Base-by-base conservation (phyloP, 92 coral and sea anemone species). In the Epizoanthus scotinus region DNA sequence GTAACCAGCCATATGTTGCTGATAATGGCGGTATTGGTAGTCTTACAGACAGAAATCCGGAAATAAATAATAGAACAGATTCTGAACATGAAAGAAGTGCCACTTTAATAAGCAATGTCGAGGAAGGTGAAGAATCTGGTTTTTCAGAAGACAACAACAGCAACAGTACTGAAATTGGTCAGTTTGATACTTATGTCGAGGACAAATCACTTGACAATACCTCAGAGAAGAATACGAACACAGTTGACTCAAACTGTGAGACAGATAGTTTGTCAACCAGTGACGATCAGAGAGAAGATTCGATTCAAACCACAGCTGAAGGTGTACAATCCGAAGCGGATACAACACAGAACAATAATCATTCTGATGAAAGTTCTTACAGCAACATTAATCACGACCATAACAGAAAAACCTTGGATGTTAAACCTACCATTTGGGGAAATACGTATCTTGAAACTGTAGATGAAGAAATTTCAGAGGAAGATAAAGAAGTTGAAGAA, bases 401-500 rank as follows among this genome's bases (percentile, higher is more conserved):
- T 1, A 29, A 20, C 69, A 63, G 19, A 63, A 29, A 63, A 8
- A 20, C 4, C 69, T 28, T 7, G 6, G 40, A 29, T 8, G 9
- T 47, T 47, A 47, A 47, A 15, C 52, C 52, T 47, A 15, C 15
- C 14, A 47, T 47, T 47, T 47, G 52, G 15, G 52, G 9, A 9
- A 13, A 47, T 9, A 47, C 15, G 40, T 34, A 34, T 27, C 70
- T 64, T 55, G 17, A 53, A 40, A 75, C 55, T 13, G 29, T 47
- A 14, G 64, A 67, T 56, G 71, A 59, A 64, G 57, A 73, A 15
- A 19, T 44, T 40, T 67, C 55, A 25, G 53, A 62, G 8, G 18
- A 26, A 60, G 36, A 52, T 28, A 73, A 67, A 58, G 79, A 68
- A 40, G 65, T 56, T 17, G 66, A 56, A 54, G 55, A 70, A 50